Percentiles rank a stretch among this genome's conserved stretches.
phyloP scores from a whole-genome alignment of 2,113 vertebrate genomes.

The Oryctolagus cuniculus region DNA sequence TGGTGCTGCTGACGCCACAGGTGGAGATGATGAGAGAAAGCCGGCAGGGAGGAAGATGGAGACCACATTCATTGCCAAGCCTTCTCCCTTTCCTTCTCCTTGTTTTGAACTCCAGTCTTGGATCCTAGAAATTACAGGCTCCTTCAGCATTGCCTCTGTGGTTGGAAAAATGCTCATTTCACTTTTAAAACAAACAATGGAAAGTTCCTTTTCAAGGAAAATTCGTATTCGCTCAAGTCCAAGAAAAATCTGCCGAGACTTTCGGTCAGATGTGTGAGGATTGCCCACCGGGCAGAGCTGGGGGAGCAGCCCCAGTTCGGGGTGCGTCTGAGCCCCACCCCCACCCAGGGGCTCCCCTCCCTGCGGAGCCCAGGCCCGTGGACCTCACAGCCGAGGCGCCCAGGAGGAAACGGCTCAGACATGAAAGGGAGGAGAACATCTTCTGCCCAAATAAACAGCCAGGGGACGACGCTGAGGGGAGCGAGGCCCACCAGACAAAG shows the following conservation, averaged over 20 bases:
- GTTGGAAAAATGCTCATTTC: slow-evolving; percentile 86
- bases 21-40: slow-evolving; percentile 55
- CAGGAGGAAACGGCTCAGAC: slow-evolving; percentile 80
- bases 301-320: not conserved
- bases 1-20: not conserved
- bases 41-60: slow-evolving; percentile 62
- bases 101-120: slow-evolving; percentile 78
- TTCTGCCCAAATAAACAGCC: slow-evolving; percentile 83
- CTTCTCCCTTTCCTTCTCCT: slow-evolving; percentile 63
- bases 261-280: slow-evolving; percentile 24
- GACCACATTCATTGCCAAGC: slow-evolving; percentile 76
- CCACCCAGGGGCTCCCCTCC: not conserved
- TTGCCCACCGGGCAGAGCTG: slow-evolving; percentile 1
- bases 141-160: slow-evolving; percentile 81
- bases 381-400: slow-evolving; percentile 70
- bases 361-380: not conserved
- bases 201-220: slow-evolving; percentile 85
- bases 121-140: slow-evolving; percentile 85
- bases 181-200: slow-evolving; percentile 87
- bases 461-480: slow-evolving; percentile 70
- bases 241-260: slow-evolving; percentile 58
- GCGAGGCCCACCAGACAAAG: slow-evolving; percentile 81
- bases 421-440: slow-evolving; percentile 80
- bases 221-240: slow-evolving; percentile 81
- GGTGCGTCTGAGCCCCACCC: not conserved